A percentile compares a stretch with the other conserved stretches of the same genome.
Conservation (phyloP, 2,888 invertebrate species). For the Heliothis peltigera region DNA sequence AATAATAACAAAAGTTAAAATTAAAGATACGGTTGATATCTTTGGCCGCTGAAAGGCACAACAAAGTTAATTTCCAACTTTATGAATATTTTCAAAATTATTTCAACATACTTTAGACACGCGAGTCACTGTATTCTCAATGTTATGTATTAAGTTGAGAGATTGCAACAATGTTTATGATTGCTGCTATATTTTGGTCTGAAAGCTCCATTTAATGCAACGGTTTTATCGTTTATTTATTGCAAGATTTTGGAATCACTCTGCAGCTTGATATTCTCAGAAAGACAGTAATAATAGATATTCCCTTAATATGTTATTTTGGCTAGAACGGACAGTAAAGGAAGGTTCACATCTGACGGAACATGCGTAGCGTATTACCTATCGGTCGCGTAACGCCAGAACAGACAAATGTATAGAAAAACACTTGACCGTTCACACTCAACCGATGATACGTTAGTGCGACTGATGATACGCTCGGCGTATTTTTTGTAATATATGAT, state of each 20-base stretch:
- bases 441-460: no score
- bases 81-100: neutral
- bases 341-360: no score
- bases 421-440: no score
- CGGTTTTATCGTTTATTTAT: slow-evolving; percentile 2
- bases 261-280: neutral
- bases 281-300: neutral
- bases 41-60: no score
- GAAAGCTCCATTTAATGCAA: slow-evolving; percentile 1
- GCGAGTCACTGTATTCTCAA: neutral
- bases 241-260: neutral
- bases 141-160: neutral
- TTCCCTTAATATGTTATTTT: slow-evolving; percentile 1
- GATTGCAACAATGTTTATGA: neutral
- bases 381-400: no score
- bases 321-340: neutral
- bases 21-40: neutral
- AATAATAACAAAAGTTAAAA: slow-evolving; percentile 1
- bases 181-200: neutral
- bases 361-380: no score
- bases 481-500: no score
- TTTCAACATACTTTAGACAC: neutral
- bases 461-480: no score
- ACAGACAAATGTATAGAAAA: no score
- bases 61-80: neutral